Conservation (phyloP, 2,113 vertebrate genomes). For the Amazona guildingii region DNA sequence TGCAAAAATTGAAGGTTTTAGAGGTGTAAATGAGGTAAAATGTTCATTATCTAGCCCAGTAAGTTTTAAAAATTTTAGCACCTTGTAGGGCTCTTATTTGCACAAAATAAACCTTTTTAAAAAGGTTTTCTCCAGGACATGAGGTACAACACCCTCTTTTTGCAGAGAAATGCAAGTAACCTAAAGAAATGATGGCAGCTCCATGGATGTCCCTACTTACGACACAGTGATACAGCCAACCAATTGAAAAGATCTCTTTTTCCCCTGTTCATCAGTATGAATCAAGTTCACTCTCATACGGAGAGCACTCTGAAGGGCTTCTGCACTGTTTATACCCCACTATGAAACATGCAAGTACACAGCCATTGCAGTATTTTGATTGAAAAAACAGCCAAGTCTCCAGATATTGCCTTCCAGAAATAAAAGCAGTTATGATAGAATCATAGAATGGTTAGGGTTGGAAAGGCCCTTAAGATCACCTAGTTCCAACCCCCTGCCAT, state of each 20-base stretch:
- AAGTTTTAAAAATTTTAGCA: conserved; percentile 35
- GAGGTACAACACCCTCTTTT: neutral
- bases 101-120: conserved; percentile 26
- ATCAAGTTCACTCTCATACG: neutral
- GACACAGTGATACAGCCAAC: neutral
- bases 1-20: conserved; percentile 22
- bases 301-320: neutral
- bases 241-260: neutral
- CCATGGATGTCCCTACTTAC: neutral
- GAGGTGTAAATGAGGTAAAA: conserved; percentile 35
- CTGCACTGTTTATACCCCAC: neutral
- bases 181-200: neutral
- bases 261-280: neutral
- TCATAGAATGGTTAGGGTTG: neutral
- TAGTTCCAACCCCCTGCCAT: neutral
- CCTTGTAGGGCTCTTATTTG: neutral
- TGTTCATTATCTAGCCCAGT: conserved; percentile 28
- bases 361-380: neutral
- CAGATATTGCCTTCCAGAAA: neutral
- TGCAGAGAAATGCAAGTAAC: neutral
- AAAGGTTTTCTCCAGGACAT: neutral
- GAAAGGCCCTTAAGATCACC: neutral
- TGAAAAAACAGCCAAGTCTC: neutral
- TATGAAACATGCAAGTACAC: neutral
- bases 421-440: neutral